Evolutionary conservation across 2,113 vertebrate species (phyloP), one percentile per base, ranked within the genome.

Genomic region (Tringa solitaria): DNA sequence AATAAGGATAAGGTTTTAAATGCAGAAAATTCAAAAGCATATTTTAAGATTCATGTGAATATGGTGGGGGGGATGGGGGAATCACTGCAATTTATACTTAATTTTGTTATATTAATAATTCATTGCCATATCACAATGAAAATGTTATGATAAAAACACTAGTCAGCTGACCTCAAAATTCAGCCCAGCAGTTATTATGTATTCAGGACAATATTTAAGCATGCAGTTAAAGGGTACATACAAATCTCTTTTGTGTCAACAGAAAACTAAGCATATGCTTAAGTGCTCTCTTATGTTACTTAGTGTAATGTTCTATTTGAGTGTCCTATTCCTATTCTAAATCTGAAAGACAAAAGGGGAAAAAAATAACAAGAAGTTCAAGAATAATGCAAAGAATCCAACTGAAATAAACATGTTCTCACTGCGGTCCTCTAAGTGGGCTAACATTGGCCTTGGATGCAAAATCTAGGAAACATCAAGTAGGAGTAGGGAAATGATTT

Each of bases 401-500:
- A 74, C 7, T 18, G 69, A 93, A 84, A 83, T 32, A 74, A 28
- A 12, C 27, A 32, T 0, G 2, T 50, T 85, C 33, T 76, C 21
- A 43, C 26, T 65, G 59, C 54, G 65, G 54, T 48, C 50, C 48
- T 83, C 23, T 74, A 65, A 70, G 70, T 88, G 72, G 50, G 59
- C 28, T 93, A 83, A 74, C 12, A 21, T 9, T 23, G 51, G 57
- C 63, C 23, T 63, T 7, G 16, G 50, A 65, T 1, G 6, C 30
- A 91, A 87, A 95, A 90, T 20, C n/a, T 39, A 90, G 87, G 12
- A 80, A 96, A 88, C 46, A 86, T 73, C 14, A 72, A 96, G 82
- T 67, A 91, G 93, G 87, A 96, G 68, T 18, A 74, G 79, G 72
- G 76, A 95, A 95, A 80, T 93, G n/a, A 95, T 81, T 93, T 94